Percentiles rank a stretch among this genome's conserved stretches.
Conservation (phyloP, 2,888 invertebrate species). For the Sycophila texana region DNA sequence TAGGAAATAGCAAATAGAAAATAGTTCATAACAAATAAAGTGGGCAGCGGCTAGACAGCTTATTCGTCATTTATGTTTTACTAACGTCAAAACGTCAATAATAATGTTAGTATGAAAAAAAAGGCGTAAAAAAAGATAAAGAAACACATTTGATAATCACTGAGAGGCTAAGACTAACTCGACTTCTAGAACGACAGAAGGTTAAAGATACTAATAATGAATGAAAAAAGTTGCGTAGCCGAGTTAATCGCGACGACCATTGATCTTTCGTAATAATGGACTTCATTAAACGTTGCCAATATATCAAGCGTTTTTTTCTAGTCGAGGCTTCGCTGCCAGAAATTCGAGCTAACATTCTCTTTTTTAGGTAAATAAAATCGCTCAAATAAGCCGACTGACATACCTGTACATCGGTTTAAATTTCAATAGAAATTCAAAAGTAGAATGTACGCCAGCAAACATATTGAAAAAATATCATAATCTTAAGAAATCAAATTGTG, state of each 20-base stretch:
- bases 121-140: conserved; percentile 59
- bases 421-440: background rate
- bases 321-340: conserved; percentile 10
- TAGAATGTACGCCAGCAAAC: conserved; percentile 38
- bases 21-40: conserved; percentile 56
- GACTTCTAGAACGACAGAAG: conserved; percentile 46
- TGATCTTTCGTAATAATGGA: conserved; percentile 22
- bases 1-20: too few relatives aligned
- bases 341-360: conserved; percentile 41
- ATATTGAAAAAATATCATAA: conserved; percentile 46
- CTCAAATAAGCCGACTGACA: too few relatives aligned
- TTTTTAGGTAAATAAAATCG: background rate
- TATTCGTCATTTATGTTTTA: conserved; percentile 62
- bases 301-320: conserved; percentile 17
- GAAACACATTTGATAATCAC: conserved; percentile 75
- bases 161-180: conserved; percentile 76
- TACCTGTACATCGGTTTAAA: too few relatives aligned
- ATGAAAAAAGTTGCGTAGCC: conserved; percentile 23
- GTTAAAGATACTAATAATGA: conserved; percentile 44
- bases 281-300: conserved; percentile 32
- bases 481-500: conserved; percentile 53
- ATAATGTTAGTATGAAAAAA: conserved; percentile 60
- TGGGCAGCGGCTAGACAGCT: conserved; percentile 73
- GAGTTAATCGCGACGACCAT: conserved; percentile 17
- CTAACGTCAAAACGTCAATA: conserved; percentile 50